phyloP scores from a whole-genome alignment of 2,888 invertebrate genomes.

The Noctua comes region DNA sequence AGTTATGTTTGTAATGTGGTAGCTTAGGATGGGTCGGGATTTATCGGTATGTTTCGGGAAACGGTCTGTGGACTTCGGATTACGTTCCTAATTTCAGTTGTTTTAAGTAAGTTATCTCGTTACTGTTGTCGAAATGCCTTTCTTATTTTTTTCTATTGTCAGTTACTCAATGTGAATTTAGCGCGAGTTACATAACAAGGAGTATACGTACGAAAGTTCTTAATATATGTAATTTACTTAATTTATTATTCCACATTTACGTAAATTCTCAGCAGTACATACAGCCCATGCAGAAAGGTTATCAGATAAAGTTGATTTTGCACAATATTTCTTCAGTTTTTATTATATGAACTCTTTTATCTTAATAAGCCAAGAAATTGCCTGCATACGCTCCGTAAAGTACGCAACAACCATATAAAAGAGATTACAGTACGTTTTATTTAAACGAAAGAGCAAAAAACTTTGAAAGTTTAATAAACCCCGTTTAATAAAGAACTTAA shows the following conservation, averaged over 20 bases:
- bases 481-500: constrained; percentile 44
- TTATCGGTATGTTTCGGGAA: background rate
- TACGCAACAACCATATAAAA: constrained; percentile 21
- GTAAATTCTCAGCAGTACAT: constrained; percentile 7
- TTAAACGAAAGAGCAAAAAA: constrained; percentile 6
- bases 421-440: constrained; percentile 15
- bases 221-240: constrained; percentile 3
- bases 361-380: constrained; percentile 34
- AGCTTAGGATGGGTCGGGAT: background rate
- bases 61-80: background rate
- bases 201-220: background rate
- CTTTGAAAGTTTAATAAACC: constrained; percentile 38
- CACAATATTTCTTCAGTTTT: constrained; percentile 44
- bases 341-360: constrained; percentile 35
- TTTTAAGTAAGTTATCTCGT: background rate
- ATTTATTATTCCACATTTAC: constrained; percentile 26
- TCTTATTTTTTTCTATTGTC: background rate
- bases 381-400: constrained; percentile 7
- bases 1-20: constrained; percentile 2
- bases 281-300: constrained; percentile 48
- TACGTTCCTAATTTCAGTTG: background rate
- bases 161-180: background rate
- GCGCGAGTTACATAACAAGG: background rate
- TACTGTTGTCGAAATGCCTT: background rate
- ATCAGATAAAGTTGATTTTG: constrained; percentile 45